phyloP scores from a whole-genome alignment of 2,797 vertebrate species.

The Lates japonicus region DNA sequence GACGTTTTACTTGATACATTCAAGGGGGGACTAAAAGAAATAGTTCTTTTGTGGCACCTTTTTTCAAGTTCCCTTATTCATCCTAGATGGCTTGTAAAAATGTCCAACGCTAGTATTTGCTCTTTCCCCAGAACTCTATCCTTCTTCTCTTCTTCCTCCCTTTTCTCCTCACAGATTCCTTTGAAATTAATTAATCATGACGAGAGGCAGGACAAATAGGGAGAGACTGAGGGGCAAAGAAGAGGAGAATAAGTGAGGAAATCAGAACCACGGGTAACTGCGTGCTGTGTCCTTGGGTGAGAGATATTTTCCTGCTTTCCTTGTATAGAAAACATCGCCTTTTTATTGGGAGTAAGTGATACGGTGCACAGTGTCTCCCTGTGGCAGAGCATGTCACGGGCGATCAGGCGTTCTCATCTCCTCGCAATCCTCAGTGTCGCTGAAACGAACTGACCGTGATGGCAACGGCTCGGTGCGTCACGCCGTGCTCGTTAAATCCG shows the following conservation, averaged over 20 bases:
- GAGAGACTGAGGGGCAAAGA: constrained; percentile 78
- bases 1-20: constrained; percentile 91
- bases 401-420: no score
- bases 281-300: no score
- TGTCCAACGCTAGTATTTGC: constrained; percentile 75
- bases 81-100: constrained; percentile 80
- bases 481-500: no score
- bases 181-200: constrained; percentile 88
- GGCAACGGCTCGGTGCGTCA: no score
- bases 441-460: no score
- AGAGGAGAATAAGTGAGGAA: constrained; percentile 82
- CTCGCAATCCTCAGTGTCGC: no score
- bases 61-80: constrained; percentile 76
- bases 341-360: no score
- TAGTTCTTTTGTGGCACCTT: constrained; percentile 88
- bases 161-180: constrained; percentile 77
- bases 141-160: constrained; percentile 63
- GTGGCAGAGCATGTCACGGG: no score
- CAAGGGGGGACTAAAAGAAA: constrained; percentile 88
- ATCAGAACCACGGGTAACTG: constrained; percentile 85
- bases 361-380: no score
- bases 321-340: no score
- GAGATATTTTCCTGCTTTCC: no score
- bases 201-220: constrained; percentile 84
- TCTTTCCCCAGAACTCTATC: constrained; percentile 72